Conservation (phyloP, 92 coral and sea anemone species). For the Porites lobata region DNA sequence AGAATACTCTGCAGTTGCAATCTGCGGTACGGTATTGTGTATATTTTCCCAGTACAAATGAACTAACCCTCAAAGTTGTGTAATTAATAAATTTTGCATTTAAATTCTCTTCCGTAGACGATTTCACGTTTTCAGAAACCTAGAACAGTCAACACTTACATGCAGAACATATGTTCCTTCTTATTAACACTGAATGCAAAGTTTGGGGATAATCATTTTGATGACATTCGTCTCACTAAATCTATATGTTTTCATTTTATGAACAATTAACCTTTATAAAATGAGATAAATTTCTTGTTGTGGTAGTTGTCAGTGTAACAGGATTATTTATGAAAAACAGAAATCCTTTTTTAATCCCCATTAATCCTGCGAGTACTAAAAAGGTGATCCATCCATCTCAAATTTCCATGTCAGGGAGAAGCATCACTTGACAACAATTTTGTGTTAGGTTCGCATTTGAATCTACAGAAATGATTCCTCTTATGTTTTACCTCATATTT, state of each 20-base stretch:
- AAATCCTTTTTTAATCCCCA: constrained; percentile 6
- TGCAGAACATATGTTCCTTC: neutral
- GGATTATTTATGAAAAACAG: constrained; percentile 2
- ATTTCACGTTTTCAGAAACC: neutral
- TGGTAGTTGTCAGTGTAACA: neutral
- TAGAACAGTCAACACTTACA: neutral
- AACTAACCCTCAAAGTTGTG: too few relatives aligned
- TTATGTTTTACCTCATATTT: too few relatives aligned
- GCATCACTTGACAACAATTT: too few relatives aligned
- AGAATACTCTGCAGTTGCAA: too few relatives aligned
- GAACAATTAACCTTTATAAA: neutral
- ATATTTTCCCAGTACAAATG: neutral
- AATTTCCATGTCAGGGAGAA: too few relatives aligned
- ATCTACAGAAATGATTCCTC: too few relatives aligned
- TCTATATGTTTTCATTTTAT: neutral
- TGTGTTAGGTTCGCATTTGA: too few relatives aligned
- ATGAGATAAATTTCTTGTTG: neutral
- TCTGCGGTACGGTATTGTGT: neutral
- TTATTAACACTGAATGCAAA: neutral
- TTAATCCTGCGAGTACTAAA: neutral
- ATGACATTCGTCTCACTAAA: neutral
- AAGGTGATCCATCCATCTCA: too few relatives aligned
- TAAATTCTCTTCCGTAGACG: neutral
- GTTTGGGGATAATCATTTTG: neutral
- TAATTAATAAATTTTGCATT: neutral